Conservation (phyloP, 1,140 invertebrate genomes). For the Choristoneura fumiferana region DNA sequence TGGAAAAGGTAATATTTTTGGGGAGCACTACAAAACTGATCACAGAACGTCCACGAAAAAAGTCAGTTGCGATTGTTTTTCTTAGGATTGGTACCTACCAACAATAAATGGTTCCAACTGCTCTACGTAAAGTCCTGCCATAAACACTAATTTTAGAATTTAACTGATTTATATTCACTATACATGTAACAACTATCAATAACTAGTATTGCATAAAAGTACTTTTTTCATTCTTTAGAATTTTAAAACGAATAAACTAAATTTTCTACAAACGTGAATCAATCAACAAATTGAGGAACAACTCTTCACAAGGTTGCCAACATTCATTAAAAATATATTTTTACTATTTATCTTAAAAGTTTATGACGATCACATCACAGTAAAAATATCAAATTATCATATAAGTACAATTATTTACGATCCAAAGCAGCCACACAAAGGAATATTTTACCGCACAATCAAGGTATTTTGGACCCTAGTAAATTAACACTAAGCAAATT, state of each 20-base stretch:
- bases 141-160: slow-evolving; percentile 20
- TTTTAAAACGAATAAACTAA: slow-evolving; percentile 2
- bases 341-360: slow-evolving; percentile 1
- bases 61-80: too few species aligned
- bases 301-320: slow-evolving; percentile 22
- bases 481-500: too few species aligned
- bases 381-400: slow-evolving; percentile 1
- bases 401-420: background rate
- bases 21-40: too few species aligned
- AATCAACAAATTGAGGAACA: slow-evolving; percentile 17
- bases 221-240: background rate
- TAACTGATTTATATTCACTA: slow-evolving; percentile 10
- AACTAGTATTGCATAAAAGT: slow-evolving; percentile 9
- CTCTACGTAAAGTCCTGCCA: background rate
- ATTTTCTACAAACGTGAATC: background rate
- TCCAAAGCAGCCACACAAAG: too few species aligned
- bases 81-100: too few species aligned
- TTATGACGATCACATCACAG: slow-evolving; percentile 24
- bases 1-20: too few species aligned
- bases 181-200: background rate
- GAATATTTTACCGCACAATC: too few species aligned
- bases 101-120: too few species aligned
- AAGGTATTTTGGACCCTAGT: too few species aligned
- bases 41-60: too few species aligned
- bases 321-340: slow-evolving; percentile 18